phyloP scores from a whole-genome alignment of 2,113 vertebrate species.

The Grammomys dolichurus region DNA sequence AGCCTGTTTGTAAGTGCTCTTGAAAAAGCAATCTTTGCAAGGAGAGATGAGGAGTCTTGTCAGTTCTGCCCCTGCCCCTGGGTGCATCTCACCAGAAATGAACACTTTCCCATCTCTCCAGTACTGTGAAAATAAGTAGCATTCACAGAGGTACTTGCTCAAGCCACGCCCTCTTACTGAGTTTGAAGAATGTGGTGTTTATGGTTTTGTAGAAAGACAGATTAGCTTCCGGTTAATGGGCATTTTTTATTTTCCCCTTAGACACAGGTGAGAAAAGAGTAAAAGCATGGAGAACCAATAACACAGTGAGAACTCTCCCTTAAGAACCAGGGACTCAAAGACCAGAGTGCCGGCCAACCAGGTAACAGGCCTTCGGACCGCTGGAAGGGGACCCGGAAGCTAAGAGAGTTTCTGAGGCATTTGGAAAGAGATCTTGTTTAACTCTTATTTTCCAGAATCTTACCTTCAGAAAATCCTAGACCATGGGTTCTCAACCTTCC shows the following conservation, averaged over 20 bases:
- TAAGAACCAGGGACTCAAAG: background rate
- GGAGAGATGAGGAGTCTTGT: slow-evolving; percentile 20
- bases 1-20: slow-evolving; percentile 32
- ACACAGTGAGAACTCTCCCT: background rate
- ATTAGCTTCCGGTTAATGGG: background rate
- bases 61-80: background rate
- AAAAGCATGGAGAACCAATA: background rate
- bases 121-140: slow-evolving; percentile 36
- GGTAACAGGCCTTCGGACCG: background rate
- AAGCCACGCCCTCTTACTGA: background rate
- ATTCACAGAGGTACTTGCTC: background rate
- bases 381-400: background rate
- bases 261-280: background rate
- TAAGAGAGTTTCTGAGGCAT: background rate
- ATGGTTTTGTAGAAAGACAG: slow-evolving; percentile 44
- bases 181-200: background rate
- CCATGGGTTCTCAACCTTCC: background rate
- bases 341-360: background rate
- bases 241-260: background rate
- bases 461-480: slow-evolving; percentile 21
- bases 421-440: background rate
- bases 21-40: slow-evolving; percentile 51
- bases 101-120: slow-evolving; percentile 41
- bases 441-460: slow-evolving; percentile 40
- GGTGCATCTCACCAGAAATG: slow-evolving; percentile 41